Evolutionary conservation across 2,797 vertebrate species (phyloP).

Genomic region (Sebastes cheni): DNA sequence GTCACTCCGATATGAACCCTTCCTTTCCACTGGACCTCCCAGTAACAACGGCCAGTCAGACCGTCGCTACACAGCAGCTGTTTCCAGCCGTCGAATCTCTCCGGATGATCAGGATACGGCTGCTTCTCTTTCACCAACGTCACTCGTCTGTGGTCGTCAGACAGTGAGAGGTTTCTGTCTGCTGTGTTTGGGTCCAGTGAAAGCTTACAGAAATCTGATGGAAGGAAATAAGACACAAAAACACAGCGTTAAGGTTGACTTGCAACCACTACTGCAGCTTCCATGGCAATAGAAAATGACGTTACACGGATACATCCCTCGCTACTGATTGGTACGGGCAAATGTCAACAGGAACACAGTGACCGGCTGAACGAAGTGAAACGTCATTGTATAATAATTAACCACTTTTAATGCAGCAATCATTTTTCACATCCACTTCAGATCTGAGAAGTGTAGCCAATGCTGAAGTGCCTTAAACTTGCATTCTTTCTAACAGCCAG

Average conservation of each 20-base stretch:
- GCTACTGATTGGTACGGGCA: neutral
- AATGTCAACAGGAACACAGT: neutral
- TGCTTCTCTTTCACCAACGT: neutral
- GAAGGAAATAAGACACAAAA: neutral
- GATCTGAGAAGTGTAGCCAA: too few relatives aligned
- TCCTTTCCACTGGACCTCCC: constrained; percentile 37
- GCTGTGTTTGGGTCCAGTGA: constrained; percentile 40
- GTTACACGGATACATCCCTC: neutral
- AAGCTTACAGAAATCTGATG: constrained; percentile 10
- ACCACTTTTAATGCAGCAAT: too few relatives aligned
- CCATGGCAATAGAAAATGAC: neutral
- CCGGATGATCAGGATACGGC: constrained; percentile 18
- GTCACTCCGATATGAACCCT: constrained; percentile 1
- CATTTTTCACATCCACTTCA: too few relatives aligned
- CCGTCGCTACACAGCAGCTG: neutral
- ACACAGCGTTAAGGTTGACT: neutral
- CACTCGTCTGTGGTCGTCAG: neutral
- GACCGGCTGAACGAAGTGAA: too few relatives aligned
- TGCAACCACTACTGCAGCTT: neutral
- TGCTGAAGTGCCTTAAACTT: too few relatives aligned
- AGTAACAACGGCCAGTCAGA: constrained; percentile 32
- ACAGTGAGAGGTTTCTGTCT: constrained; percentile 8
- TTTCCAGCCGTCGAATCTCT: constrained; percentile 21
- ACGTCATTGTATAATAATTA: too few relatives aligned
- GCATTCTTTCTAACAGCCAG: too few relatives aligned